Evolutionary conservation across 2,888 invertebrate species (phyloP).

Genomic region (Mythimna vitellina): DNA sequence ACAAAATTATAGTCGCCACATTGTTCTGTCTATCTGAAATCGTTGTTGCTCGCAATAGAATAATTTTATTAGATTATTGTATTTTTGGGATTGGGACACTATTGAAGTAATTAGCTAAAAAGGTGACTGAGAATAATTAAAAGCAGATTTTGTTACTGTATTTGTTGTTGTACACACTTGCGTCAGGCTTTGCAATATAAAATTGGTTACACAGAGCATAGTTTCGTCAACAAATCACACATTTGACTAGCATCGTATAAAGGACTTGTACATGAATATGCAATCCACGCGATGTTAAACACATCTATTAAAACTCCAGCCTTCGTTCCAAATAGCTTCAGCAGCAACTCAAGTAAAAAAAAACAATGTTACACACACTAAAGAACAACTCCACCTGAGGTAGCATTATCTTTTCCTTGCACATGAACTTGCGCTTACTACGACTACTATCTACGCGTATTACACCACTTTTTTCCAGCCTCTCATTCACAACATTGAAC

Average conservation of each 20-base stretch:
- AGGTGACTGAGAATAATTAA: slow-evolving; percentile 6
- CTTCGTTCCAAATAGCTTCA: not conserved
- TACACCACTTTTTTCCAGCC: slow-evolving; percentile 60
- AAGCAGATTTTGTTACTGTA: slow-evolving; percentile 14
- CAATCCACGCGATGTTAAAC: not conserved
- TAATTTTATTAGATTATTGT: slow-evolving; percentile 49
- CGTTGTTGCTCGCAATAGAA: slow-evolving; percentile 26
- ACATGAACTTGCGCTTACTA: slow-evolving; percentile 49
- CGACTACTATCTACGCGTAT: slow-evolving; percentile 48
- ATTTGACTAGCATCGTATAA: not conserved
- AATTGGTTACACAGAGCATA: not conserved
- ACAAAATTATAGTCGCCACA: slow-evolving; percentile 73
- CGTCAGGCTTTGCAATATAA: slow-evolving; percentile 5
- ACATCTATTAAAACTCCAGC: not conserved
- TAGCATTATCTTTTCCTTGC: slow-evolving; percentile 31
- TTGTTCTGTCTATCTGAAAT: slow-evolving; percentile 75
- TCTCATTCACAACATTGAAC: slow-evolving; percentile 69
- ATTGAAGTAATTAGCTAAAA: slow-evolving; percentile 38
- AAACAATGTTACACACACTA: not conserved
- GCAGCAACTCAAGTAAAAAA: not conserved
- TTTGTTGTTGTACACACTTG: not conserved
- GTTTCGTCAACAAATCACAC: not conserved
- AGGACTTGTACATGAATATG: not conserved
- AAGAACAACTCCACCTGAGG: not conserved
- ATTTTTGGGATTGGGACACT: slow-evolving; percentile 30